Base-by-base conservation (phyloP, 2,797 vertebrate species). In the Telmatherina bonti region DNA sequence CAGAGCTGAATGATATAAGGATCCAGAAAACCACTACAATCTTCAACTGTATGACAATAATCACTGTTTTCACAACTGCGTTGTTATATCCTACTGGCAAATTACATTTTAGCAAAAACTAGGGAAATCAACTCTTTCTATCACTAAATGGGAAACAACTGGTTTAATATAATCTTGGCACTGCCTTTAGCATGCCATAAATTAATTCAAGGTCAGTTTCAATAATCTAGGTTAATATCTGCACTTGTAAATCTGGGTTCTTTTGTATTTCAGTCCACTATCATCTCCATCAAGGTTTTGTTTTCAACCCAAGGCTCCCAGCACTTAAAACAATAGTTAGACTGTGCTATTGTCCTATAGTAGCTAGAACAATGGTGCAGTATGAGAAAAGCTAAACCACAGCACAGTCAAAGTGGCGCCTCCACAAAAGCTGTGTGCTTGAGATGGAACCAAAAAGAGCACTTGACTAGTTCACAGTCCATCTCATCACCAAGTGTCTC, bases 401-500 rank as follows among this genome's bases (percentile, higher is more conserved):
- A 56, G 59, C 36, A 36, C 13, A 66, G 74, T 66, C 69, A 35
- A 69, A 71, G 55, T 67, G 54, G 52, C 8, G 60, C n/a, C 15
- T 30, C 36, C 66, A 58, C 76, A 75, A 77, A 53, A 68, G 59
- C 86, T 87, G 71, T 79, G 70, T 62, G 65, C 80, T 70, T 78
- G 67, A 62, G 56, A 57, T 8, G 15, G 66, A 81, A 79, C 54
- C 62, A 78, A 79, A 67, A 60, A 1, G 59, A 64, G 31, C 78
- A 86, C 87, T 87, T 85, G 85, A 91, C 88, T 81, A 75, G 83
- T 84, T 88, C 80, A 72, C 62, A 67, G 74, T 84, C 72, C 81
- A 83, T 85, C 86, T 86, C 85, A 67, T 79, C 84, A 68, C 70
- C 65, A 30, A 85, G 83, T 88, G 83, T 87, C 61, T 79, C 67